Conservation (phyloP, 2,888 invertebrate genomes). For the Rhamnusium bicolor region DNA sequence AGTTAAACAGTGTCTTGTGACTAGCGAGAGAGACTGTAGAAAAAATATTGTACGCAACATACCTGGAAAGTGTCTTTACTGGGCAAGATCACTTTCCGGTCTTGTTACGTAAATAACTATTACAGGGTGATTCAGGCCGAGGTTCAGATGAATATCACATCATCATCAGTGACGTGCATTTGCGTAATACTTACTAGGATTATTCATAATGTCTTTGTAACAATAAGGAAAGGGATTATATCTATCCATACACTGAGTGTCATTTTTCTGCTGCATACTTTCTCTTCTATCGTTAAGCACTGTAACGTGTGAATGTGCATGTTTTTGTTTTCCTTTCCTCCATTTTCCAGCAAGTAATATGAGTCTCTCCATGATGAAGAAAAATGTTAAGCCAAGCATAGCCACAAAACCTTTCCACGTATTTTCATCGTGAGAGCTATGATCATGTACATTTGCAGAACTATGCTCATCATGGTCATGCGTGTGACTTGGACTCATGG, state of each 20-base stretch:
- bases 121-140: too few species aligned
- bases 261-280: conserved; percentile 53
- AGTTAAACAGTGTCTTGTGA: too few species aligned
- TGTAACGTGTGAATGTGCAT: conserved; percentile 70
- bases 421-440: conserved; percentile 77
- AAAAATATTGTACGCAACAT: too few species aligned
- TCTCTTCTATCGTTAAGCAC: conserved; percentile 75
- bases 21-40: too few species aligned
- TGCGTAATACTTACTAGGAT: conserved; percentile 62
- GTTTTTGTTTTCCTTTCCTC: conserved; percentile 79
- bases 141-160: too few species aligned
- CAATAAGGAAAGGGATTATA: conserved; percentile 93
- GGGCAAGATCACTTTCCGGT: too few species aligned
- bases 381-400: conserved; percentile 87
- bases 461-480: conserved; percentile 56
- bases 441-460: conserved; percentile 63
- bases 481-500: conserved; percentile 70
- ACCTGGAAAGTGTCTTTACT: too few species aligned
- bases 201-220: conserved; percentile 83
- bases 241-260: conserved; percentile 84
- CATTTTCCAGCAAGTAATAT: conserved; percentile 86
- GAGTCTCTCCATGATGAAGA: conserved; percentile 91
- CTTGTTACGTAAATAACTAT: too few species aligned
- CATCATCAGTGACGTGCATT: too few species aligned
- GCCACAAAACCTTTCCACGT: conserved; percentile 91